Base-by-base conservation (phyloP, 2,888 invertebrate species). In the Erebia ligea region DNA sequence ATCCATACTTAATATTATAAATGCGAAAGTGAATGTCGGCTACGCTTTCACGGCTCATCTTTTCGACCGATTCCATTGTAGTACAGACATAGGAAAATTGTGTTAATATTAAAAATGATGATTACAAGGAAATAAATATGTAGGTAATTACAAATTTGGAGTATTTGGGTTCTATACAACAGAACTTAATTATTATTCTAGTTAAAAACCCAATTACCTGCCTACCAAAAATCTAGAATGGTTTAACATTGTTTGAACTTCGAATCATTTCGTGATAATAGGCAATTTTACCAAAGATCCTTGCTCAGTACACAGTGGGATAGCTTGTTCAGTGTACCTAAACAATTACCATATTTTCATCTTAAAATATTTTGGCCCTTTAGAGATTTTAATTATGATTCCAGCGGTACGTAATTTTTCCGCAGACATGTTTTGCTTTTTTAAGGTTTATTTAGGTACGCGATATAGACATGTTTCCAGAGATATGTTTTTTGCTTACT, bases 381-480 rank as follows among this genome's bases (percentile, higher is more conserved):
- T 48, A 63, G 63, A 63, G 63, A 63, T 63, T 63, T 63, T 63
- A 63, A 63, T 63, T 63, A 63, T 63, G 63, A 63, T 63, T 63
- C 15, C 63, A 19, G 63, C 50, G 50, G 50, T 63, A 63, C 63
- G 25, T 63, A 63, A 63, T 63, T 63, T 63, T 19, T 25, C 13
- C 21, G 45, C 63, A 63, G 25, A 48, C 63, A 63, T 50, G 48
- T 21, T 63, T 48, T 63, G 19, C 63, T 63, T 63, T 62, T 48
- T 62, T 21, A 62, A 34, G 34, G 34, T 34, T 34, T 34, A 45
- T 62, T 62, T 54, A 54, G 19, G 17, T 19, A 62, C 19, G 48
- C 63, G 48, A 63, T 63, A 63, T 13, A 17, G 13, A 63, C 48
- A 25, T 50, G 63, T 63, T 63, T 48, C 21, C 48, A 3, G 45